These are phyloP conservation scores for Arvicanthis niloticus DNA, from an alignment of 2,113 vertebrate genomes.

Conservation along the genomic window DNA sequence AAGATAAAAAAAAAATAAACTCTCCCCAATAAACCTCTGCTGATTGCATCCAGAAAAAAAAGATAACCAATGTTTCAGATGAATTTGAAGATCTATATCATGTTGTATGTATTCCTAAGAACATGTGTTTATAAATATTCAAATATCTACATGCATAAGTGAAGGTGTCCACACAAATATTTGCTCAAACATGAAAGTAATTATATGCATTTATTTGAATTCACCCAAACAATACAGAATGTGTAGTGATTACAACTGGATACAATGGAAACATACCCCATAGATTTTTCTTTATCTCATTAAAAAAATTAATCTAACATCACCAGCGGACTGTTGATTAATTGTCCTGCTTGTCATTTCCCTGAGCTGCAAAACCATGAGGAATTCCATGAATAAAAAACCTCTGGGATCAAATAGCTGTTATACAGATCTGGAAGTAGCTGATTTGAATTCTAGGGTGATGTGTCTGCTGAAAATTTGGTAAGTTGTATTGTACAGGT, in stretches of 20 bases:
- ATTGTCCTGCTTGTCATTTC: background rate
- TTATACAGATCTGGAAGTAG: background rate
- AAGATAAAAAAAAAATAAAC: no score
- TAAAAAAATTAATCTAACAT: background rate
- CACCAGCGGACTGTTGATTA: background rate
- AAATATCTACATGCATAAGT: background rate
- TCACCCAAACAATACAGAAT: background rate
- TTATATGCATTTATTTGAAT: background rate
- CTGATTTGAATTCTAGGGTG: background rate
- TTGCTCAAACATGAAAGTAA: background rate
- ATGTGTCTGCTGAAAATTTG: background rate
- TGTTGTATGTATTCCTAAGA: fast-evolving
- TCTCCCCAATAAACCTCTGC: no score
- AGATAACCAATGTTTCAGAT: background rate
- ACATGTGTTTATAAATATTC: background rate
- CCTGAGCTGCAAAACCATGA: background rate
- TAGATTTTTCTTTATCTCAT: background rate
- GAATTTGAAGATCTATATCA: background rate
- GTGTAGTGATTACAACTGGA: background rate
- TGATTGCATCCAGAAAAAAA: no score
- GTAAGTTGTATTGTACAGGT: background rate
- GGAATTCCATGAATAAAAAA: background rate
- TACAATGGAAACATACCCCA: background rate
- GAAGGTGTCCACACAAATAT: background rate
- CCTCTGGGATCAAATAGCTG: background rate